Conservation (phyloP, 2,113 vertebrate genomes). For the Parus major region DNA sequence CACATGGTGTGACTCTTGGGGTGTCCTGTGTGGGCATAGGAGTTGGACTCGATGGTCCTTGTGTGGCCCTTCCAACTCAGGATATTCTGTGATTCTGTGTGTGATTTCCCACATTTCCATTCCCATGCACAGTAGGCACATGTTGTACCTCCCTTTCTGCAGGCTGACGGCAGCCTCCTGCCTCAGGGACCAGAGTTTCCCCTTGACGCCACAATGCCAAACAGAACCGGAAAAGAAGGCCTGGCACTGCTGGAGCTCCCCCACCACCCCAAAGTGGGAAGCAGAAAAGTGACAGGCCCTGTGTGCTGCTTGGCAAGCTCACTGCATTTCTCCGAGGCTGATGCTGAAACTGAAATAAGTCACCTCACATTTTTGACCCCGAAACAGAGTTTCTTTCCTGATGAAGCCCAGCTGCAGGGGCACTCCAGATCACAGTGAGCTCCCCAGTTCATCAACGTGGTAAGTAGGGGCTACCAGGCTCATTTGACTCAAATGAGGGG, state of each 20-base stretch:
- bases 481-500: rapidly evolving
- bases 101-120: not conserved
- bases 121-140: not conserved
- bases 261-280: rapidly evolving
- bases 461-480: not conserved
- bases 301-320: not conserved
- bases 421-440: rapidly evolving
- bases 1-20: not conserved
- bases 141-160: not conserved
- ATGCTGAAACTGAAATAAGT: not conserved
- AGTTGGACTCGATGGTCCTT: rapidly evolving
- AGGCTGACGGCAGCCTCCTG: not conserved
- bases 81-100: not conserved
- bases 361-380: not conserved
- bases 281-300: not conserved
- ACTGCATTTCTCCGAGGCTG: not conserved
- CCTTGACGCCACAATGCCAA: rapidly evolving
- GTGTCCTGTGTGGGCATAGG: too few relatives aligned
- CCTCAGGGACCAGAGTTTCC: not conserved
- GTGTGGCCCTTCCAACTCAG: not conserved
- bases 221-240: rapidly evolving
- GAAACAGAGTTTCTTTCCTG: not conserved
- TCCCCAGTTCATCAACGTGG: rapidly evolving
- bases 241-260: not conserved
- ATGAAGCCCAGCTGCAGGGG: not conserved